phyloP scores from a whole-genome alignment of 2,113 vertebrate species.

The Nannospalax galili region DNA sequence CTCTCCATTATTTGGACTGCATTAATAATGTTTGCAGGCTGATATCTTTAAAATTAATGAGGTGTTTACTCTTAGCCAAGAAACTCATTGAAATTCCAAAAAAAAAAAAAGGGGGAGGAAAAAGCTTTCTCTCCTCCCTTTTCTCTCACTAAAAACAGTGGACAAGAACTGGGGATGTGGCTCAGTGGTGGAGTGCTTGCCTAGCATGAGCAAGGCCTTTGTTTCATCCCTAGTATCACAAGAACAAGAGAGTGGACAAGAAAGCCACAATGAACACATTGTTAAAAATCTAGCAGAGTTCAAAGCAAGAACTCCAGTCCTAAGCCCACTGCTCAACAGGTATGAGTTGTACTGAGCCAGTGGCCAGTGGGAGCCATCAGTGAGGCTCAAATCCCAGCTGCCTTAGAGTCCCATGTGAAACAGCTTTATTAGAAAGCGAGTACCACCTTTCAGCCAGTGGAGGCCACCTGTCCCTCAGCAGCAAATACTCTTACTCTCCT shows the following conservation, averaged over 20 bases:
- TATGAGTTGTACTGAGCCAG: not conserved
- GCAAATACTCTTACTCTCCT: not conserved
- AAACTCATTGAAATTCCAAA: conserved; percentile 73
- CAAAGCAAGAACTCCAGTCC: not conserved
- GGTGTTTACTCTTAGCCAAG: conserved; percentile 84
- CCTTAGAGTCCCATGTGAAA: not conserved
- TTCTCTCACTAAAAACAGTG: conserved; percentile 13
- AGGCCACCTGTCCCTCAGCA: not conserved
- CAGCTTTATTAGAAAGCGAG: not conserved
- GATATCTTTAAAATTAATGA: conserved; percentile 87
- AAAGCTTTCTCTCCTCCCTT: conserved; percentile 27
- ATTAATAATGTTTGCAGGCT: conserved; percentile 83
- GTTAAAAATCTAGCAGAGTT: conserved; percentile 4
- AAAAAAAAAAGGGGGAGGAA: not conserved
- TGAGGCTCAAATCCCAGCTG: not conserved
- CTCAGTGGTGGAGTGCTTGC: not conserved
- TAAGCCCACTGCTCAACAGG: not conserved
- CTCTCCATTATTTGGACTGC: conserved; percentile 79
- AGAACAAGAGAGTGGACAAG: conserved; percentile 14
- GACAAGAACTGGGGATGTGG: not conserved
- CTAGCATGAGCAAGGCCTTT: not conserved
- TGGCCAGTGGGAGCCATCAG: no score
- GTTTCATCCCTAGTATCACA: not conserved
- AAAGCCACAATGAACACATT: not conserved
- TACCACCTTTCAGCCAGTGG: not conserved